A percentile compares a stretch with the other conserved stretches of the same genome.
These are phyloP conservation scores for Bombycilla garrulus DNA, from an alignment of 2,113 vertebrate genomes.

Conservation along the genomic window DNA sequence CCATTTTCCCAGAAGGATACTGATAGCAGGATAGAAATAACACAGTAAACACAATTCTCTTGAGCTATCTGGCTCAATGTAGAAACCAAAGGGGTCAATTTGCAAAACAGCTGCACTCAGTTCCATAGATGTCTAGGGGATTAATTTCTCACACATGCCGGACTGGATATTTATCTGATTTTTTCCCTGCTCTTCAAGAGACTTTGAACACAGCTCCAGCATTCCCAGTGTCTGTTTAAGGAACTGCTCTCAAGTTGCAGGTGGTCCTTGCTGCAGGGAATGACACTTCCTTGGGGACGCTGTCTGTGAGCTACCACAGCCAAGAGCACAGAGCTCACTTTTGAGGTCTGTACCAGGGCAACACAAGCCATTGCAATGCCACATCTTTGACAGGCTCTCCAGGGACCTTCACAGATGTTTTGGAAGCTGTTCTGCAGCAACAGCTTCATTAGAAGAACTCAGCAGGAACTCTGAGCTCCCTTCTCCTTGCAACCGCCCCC, in stretches of 20 bases:
- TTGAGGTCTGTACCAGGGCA: background rate
- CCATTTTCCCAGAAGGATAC: background rate
- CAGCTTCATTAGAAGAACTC: background rate
- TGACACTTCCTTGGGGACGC: background rate
- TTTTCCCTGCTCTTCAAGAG: background rate
- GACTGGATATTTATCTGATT: background rate
- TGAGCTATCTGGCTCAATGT: background rate
- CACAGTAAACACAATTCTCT: background rate
- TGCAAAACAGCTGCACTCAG: background rate
- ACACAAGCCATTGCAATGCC: background rate
- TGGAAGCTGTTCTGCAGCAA: background rate
- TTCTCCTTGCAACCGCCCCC: background rate
- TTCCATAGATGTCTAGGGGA: background rate
- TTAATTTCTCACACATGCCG: background rate
- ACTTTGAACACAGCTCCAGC: background rate
- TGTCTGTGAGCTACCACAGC: background rate
- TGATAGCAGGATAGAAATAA: background rate
- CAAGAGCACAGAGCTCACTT: background rate
- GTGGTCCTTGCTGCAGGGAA: background rate
- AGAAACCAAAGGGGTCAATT: background rate
- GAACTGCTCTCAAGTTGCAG: background rate
- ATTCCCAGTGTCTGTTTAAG: background rate
- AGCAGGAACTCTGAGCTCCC: background rate
- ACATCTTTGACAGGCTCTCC: background rate
- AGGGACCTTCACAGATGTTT: background rate